Base-by-base conservation (phyloP, 1,140 invertebrate genomes). In the Leptinotarsa defecta region DNA sequence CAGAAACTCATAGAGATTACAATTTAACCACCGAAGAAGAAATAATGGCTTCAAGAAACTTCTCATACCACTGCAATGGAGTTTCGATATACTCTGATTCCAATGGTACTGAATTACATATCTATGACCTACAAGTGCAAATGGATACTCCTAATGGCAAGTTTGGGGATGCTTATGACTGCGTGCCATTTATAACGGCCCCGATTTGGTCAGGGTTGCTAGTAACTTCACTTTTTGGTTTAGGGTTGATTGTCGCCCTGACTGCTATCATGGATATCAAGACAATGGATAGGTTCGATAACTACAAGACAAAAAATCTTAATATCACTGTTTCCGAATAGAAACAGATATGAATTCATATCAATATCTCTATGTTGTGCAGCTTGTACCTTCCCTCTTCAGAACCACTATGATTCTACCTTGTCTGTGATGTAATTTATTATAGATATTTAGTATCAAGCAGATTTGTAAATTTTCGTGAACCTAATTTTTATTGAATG, bases 211-310 rank as follows among this genome's bases (percentile, higher is more conserved):
- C 92, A 80, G 93, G 92, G 19, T 86, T 96, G 13, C 88, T 96
- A 74, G 88, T 93, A 8, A 89, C 90, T 1, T 73, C 89, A 1
- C 87, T 96, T 68, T 84, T 96, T 24, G 86, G 88, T 11, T 61
- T 90, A 1, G 93, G 95, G 73, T 86, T 96, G 19, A 86, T 89
- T 63, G 91, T 91, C 86, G 94, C 91, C 3, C 85, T 95, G 5
- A 86, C 85, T 3, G 94, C 95, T 90, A 88, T 97, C 13, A 87
- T 92, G 79, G 90, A 91, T 78, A 93, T 97, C 71, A 92, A 92
- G 79, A 96, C 94, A 17, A 94, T 94, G 91, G 95, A 97, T 86
- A 88, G 93, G 82, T 97, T 95, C 86, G 95, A 97, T 86, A 95
- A 96, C 87, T 92, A 94, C 5, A 96, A 96, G 86, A 94, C 94